phyloP scores from a whole-genome alignment of 1,140 invertebrate genomes.

The Pseudomyrmex cubaensis region DNA sequence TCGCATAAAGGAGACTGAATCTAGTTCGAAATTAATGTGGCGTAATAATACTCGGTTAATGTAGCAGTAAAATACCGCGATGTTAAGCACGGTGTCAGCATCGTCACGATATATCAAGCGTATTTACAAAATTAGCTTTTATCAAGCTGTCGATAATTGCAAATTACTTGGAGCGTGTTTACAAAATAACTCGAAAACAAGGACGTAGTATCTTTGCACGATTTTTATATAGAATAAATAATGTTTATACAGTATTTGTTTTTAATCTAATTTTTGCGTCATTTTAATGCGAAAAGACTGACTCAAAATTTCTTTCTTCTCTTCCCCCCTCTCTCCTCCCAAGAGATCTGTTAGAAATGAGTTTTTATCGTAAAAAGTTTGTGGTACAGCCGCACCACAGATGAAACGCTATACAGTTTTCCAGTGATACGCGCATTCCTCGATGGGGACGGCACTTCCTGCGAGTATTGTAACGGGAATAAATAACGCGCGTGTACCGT shows the following conservation, averaged over 20 bases:
- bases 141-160: background rate
- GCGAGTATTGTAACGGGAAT: constrained; percentile 44
- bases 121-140: too few relatives aligned
- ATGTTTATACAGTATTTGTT: too few relatives aligned
- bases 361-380: constrained; percentile 38
- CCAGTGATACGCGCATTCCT: constrained; percentile 49
- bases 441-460: constrained; percentile 32
- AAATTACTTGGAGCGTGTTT: background rate
- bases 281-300: too few relatives aligned
- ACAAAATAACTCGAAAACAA: background rate
- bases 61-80: too few relatives aligned
- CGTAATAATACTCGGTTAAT: background rate
- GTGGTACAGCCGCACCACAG: background rate
- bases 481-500: background rate
- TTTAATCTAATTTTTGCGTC: too few relatives aligned
- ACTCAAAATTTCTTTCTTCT: too few relatives aligned
- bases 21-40: background rate
- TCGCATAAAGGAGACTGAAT: background rate
- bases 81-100: too few relatives aligned
- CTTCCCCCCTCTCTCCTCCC: background rate
- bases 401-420: constrained; percentile 16
- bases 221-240: too few relatives aligned
- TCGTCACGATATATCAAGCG: too few relatives aligned
- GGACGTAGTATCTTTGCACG: background rate
- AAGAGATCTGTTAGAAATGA: constrained; percentile 33